These are phyloP conservation scores for Oreotrochilus melanogaster DNA, from an alignment of 2,113 vertebrate species.

Conservation along the genomic window DNA sequence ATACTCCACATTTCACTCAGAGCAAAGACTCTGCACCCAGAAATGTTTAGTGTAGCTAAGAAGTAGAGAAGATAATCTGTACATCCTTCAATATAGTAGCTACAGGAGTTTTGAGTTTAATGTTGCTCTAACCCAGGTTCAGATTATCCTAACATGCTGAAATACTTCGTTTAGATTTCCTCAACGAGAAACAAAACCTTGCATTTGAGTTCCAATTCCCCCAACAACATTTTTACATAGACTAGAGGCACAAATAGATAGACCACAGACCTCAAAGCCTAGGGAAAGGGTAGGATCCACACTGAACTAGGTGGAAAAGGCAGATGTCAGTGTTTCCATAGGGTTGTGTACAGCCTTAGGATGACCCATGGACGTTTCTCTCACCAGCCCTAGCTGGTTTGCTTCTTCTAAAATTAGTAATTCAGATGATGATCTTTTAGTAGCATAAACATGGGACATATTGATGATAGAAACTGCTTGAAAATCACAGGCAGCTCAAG, in stretches of 20 bases:
- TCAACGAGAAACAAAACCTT: neutral
- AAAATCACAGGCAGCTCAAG: neutral
- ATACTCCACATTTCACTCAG: neutral
- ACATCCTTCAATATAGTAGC: neutral
- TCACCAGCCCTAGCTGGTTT: neutral
- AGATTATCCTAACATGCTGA: neutral
- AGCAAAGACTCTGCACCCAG: neutral
- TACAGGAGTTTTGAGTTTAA: neutral
- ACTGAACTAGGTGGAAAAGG: neutral
- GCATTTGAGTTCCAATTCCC: too few relatives aligned
- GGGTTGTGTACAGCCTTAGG: neutral
- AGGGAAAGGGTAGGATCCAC: neutral
- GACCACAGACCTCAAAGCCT: neutral
- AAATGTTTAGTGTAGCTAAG: neutral
- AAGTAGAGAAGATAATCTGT: neutral
- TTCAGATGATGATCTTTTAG: neutral
- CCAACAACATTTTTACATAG: too few relatives aligned
- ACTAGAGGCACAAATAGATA: neutral
- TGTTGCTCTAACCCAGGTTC: neutral
- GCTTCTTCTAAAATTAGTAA: neutral
- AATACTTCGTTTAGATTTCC: neutral
- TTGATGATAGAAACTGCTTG: neutral
- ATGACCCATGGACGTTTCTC: neutral
- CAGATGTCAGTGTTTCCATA: neutral
- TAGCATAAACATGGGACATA: neutral